Evolutionary conservation across 2,888 invertebrate genomes (phyloP).

Genomic region (Melanargia galathea): DNA sequence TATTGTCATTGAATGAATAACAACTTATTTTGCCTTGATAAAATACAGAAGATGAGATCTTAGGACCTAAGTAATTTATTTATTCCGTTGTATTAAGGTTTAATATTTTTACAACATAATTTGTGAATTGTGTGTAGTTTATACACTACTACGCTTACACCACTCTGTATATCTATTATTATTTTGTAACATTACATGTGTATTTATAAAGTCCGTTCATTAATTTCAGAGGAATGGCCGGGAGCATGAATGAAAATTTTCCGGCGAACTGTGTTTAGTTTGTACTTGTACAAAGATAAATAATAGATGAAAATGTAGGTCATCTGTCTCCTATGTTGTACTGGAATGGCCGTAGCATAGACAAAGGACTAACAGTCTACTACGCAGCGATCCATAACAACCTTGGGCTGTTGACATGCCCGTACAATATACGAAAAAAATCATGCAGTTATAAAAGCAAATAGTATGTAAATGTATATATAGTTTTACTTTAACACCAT

Average conservation of each 20-base stretch:
- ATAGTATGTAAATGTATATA: no score
- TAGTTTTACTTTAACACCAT: no score
- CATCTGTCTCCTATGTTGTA: neutral
- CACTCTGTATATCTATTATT: no score
- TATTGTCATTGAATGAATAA: neutral
- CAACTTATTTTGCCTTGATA: constrained; percentile 8
- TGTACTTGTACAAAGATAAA: neutral
- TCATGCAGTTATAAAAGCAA: no score
- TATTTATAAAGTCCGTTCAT: no score
- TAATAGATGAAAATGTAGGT: neutral
- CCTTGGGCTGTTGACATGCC: constrained; percentile 17
- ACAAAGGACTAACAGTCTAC: constrained; percentile 29
- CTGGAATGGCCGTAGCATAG: constrained; percentile 15
- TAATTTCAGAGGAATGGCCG: no score
- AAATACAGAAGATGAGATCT: neutral
- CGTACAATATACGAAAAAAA: neutral
- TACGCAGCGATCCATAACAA: constrained; percentile 29
- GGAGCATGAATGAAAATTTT: neutral
- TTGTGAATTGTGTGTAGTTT: no score
- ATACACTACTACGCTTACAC: no score
- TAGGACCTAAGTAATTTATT: neutral
- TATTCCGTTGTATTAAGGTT: neutral
- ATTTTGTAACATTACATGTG: no score
- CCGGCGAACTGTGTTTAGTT: neutral
- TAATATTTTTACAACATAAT: neutral